phyloP scores from a whole-genome alignment of 2,888 invertebrate species.

The Orthosia incerta region DNA sequence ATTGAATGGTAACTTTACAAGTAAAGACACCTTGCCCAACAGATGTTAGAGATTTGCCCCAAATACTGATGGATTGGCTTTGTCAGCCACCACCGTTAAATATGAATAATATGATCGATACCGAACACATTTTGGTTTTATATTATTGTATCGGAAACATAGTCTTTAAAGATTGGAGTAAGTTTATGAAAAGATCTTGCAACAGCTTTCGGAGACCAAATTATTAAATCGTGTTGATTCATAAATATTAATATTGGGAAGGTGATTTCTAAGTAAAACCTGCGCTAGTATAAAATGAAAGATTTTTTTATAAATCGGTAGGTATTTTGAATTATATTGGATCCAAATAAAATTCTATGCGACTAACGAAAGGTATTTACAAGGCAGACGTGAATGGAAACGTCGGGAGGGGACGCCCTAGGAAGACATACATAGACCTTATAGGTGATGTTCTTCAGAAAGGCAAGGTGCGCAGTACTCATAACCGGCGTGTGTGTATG shows the following conservation, averaged over 20 bases:
- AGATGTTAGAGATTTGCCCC: constrained; percentile 84
- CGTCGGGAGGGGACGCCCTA: too few species aligned
- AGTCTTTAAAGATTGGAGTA: constrained; percentile 7
- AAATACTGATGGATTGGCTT: constrained; percentile 77
- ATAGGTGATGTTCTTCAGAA: too few species aligned
- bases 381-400: too few species aligned
- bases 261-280: not conserved
- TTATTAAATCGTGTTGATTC: not conserved
- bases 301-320: too few species aligned
- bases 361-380: too few species aligned
- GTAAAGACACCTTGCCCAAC: constrained; percentile 85
- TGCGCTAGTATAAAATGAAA: not conserved
- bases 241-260: not conserved
- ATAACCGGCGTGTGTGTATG: too few species aligned
- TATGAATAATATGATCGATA: constrained; percentile 54
- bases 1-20: constrained; percentile 76
- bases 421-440: too few species aligned
- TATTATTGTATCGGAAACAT: constrained; percentile 11
- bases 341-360: too few species aligned
- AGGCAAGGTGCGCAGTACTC: too few species aligned
- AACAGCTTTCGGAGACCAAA: not conserved
- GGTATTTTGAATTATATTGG: too few species aligned
- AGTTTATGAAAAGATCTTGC: constrained; percentile 6
- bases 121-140: constrained; percentile 44
- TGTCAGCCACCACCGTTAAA: constrained; percentile 69